Percentiles rank a stretch among this genome's conserved stretches.
Conservation (phyloP, 2,888 invertebrate genomes). For the Mesorhabditis sp. region DNA sequence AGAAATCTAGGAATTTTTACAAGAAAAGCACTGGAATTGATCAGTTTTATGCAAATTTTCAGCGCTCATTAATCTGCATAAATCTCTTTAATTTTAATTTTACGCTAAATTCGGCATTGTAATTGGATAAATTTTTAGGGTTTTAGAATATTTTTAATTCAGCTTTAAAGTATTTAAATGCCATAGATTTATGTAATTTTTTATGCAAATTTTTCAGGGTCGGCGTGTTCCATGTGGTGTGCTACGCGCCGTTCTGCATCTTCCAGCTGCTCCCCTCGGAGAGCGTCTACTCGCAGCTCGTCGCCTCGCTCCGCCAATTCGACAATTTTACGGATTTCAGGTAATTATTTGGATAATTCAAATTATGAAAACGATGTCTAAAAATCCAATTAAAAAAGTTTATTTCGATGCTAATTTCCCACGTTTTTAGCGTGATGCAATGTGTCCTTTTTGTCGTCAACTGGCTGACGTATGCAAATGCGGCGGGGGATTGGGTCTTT, state of each 20-base stretch:
- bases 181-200: no score
- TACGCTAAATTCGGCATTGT: no score
- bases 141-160: no score
- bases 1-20: background rate
- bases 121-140: no score
- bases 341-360: slow-evolving; percentile 12
- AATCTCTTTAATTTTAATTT: no score
- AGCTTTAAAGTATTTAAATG: no score
- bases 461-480: slow-evolving; percentile 51
- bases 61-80: no score
- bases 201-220: slow-evolving; percentile 22
- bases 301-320: slow-evolving; percentile 32
- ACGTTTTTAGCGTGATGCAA: slow-evolving; percentile 22
- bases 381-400: background rate
- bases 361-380: background rate
- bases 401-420: background rate
- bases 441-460: slow-evolving; percentile 47
- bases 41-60: background rate
- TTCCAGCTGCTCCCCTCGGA: slow-evolving; percentile 33
- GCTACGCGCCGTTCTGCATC: slow-evolving; percentile 52
- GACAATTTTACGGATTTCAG: slow-evolving; percentile 35
- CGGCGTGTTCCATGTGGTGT: slow-evolving; percentile 55
- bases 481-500: slow-evolving; percentile 55
- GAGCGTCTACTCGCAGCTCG: slow-evolving; percentile 29
- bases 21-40: background rate